A percentile compares a stretch with the other conserved stretches of the same genome.
Conservation (phyloP, 2,797 vertebrate species). For the Galagoides demidoff region DNA sequence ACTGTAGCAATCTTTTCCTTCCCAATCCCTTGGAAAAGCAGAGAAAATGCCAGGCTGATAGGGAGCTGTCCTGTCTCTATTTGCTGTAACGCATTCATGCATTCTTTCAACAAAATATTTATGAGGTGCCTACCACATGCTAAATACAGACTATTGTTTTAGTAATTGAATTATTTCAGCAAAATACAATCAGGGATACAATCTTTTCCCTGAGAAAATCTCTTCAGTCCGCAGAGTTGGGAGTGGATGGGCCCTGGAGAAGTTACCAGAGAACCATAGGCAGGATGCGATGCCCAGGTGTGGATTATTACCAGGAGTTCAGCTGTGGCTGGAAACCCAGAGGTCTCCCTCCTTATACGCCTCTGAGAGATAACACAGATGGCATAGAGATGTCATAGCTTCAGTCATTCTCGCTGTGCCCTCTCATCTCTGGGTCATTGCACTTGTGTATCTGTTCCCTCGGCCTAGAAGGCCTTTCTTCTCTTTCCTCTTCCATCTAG, state of each 20-base stretch:
- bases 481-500: background rate
- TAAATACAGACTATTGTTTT: background rate
- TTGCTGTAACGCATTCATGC: background rate
- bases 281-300: no score
- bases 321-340: background rate
- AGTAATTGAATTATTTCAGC: background rate
- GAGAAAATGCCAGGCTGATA: background rate
- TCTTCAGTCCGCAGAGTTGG: background rate
- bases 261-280: background rate
- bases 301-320: background rate
- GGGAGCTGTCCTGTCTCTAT: background rate
- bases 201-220: background rate
- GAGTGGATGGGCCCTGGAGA: background rate
- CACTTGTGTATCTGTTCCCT: background rate
- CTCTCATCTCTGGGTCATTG: background rate
- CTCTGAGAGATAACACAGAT: background rate
- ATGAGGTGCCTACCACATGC: background rate
- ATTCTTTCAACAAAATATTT: background rate
- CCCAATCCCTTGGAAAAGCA: background rate
- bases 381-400: background rate
- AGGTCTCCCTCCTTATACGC: background rate
- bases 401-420: fast-evolving
- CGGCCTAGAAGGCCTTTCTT: background rate
- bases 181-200: no score
- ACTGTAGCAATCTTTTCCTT: background rate